Percentiles rank a stretch among this genome's conserved stretches.
Evolutionary conservation across 1,140 invertebrate species (phyloP).

Genomic region (Aphelinus certus): DNA sequence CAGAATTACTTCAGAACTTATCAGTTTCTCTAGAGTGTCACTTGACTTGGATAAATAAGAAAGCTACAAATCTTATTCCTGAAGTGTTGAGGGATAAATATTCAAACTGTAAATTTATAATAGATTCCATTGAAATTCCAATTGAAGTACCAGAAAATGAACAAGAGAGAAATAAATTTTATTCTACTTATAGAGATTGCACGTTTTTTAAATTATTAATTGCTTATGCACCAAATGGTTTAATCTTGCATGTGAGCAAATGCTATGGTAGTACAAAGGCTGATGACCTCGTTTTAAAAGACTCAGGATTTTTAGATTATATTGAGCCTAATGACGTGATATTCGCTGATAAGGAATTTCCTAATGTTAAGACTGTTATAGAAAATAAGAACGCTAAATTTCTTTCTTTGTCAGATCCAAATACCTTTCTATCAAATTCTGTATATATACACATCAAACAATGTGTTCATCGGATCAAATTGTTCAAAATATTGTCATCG

Average conservation of each 20-base stretch:
- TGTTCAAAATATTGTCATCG: slow-evolving; percentile 1
- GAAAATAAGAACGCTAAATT: neutral
- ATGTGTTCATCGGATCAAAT: neutral
- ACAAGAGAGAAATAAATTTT: neutral
- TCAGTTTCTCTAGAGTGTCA: neutral
- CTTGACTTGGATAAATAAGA: neutral
- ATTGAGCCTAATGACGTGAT: neutral
- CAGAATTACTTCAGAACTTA: neutral
- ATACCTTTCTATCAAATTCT: neutral
- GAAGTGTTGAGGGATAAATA: neutral
- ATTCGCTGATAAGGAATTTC: neutral
- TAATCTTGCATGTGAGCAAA: neutral
- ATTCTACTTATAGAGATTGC: neutral
- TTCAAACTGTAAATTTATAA: slow-evolving; percentile 2
- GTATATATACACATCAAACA: neutral
- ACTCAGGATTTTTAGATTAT: neutral
- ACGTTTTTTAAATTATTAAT: neutral
- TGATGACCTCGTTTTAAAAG: neutral
- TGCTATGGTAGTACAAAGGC: neutral
- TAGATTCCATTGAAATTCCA: neutral
- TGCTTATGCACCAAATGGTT: slow-evolving; percentile 9
- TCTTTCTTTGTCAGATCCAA: neutral
- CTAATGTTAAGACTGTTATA: neutral
- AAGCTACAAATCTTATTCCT: neutral
- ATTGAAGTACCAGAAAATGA: slow-evolving; percentile 1